Evolutionary conservation across 1,140 invertebrate species (phyloP), one percentile per base, ranked within the genome.

Genomic region (Vanessa atalanta): DNA sequence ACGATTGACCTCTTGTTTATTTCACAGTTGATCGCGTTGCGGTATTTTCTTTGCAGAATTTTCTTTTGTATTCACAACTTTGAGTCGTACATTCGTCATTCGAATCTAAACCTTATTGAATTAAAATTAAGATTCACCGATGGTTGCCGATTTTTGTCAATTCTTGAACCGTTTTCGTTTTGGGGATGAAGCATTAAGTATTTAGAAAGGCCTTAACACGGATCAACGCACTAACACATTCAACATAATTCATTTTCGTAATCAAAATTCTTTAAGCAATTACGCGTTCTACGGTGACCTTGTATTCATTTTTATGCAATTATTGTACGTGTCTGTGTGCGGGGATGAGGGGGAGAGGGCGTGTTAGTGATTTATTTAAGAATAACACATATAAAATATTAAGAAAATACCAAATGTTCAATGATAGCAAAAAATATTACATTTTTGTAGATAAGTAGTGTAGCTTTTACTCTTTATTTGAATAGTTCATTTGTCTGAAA

Each of bases 1-100:
- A 16, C 75, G 67, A 73, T 77, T 77, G 75, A 70, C 71, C 75
- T 77, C 67, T 73, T 73, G 75, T 77, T 77, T 77, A 77, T 77
- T 77, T 77, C 71, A 73, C 75, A 69, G 71, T 73, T 77, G 75
- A 70, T 77, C 67, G 75, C 66, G 26, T 55, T 73, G 71, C 66
- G 67, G 75, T 70, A 60, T 77, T 77, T 77, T 72, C 71, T 70
- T 73, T 73, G 65, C 67, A 63, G 51, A 70, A 63, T 66, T 70
- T 71, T 67, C 69, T 67, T 70, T 75, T 71, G 50, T 74, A 48
- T 14, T 26, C 47, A 70, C 60, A 57, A 57, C 60, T 71, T 65
- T 37, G 50, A 50, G 50, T 23, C 47, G 9, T 65, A 31, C 9
- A 14, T 20, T 15, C n/a, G 2, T n/a, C 50, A 71, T 64, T 51